A percentile compares a stretch with the other conserved stretches of the same genome.
Conservation (phyloP, 2,797 vertebrate species). For the Schizopygopsis malacanthus region DNA sequence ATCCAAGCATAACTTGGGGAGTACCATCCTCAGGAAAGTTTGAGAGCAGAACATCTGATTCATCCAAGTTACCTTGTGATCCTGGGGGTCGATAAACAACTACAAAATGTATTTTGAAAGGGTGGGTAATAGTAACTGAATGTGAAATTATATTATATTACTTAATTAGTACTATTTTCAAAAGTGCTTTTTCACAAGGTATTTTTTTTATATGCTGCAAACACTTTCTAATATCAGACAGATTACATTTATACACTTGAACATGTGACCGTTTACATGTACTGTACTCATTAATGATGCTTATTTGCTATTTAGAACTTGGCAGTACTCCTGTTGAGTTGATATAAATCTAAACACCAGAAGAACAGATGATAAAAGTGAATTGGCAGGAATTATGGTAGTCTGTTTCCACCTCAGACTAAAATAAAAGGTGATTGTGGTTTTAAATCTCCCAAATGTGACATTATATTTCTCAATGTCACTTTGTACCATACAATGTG, state of each 20-base stretch:
- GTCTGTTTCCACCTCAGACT: not conserved
- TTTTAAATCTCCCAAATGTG: not conserved
- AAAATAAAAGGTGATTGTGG: not conserved
- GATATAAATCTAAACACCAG: not conserved
- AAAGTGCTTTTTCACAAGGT: not conserved
- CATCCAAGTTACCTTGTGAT: too few species aligned
- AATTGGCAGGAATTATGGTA: not conserved
- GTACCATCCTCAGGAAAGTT: too few species aligned
- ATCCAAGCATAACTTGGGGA: too few species aligned
- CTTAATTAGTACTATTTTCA: not conserved
- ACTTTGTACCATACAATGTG: not conserved
- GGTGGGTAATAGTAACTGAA: too few species aligned
- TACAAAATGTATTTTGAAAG: too few species aligned
- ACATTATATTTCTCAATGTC: not conserved
- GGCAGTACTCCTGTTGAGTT: not conserved
- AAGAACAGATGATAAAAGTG: not conserved
- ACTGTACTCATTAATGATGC: not conserved
- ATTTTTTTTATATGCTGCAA: not conserved
- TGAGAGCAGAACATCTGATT: too few species aligned
- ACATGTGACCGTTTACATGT: not conserved
- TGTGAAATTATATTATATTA: not conserved
- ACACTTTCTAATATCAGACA: not conserved
- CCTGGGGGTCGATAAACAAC: too few species aligned
- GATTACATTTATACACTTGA: not conserved
- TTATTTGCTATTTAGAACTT: not conserved